Evolutionary conservation across 2,113 vertebrate species (phyloP).

Genomic region (Entelurus aequoreus): DNA sequence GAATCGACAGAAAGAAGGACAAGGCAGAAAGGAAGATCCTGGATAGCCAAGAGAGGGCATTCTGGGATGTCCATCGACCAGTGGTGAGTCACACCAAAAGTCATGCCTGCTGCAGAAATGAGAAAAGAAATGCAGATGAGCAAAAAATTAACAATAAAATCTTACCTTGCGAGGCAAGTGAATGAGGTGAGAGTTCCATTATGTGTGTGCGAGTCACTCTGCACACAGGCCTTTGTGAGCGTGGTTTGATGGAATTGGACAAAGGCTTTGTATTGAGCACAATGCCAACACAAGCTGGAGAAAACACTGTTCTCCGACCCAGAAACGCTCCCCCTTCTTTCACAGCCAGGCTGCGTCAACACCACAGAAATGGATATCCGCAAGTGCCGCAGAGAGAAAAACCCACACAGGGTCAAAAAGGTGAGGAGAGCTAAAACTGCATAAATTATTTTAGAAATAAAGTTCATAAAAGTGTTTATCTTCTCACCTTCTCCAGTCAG

Average conservation of each 20-base stretch:
- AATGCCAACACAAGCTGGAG: slow-evolving; percentile 20
- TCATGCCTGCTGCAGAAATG: not conserved
- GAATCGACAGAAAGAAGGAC: slow-evolving; percentile 95
- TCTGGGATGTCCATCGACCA: slow-evolving; percentile 96
- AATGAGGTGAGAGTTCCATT: slow-evolving; percentile 14
- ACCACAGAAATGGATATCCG: slow-evolving; percentile 98
- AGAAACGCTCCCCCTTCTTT: slow-evolving; percentile 35
- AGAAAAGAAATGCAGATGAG: not conserved
- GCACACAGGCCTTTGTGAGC: slow-evolving; percentile 11
- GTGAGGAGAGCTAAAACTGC: slow-evolving; percentile 51
- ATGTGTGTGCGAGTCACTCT: slow-evolving; percentile 26
- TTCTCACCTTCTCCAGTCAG: slow-evolving; percentile 71
- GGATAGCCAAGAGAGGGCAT: slow-evolving; percentile 95
- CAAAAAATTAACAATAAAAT: not conserved
- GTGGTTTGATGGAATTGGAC: slow-evolving; percentile 11
- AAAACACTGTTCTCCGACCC: slow-evolving; percentile 36
- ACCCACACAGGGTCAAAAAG: slow-evolving; percentile 95
- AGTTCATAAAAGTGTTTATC: not conserved
- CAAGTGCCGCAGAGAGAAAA: slow-evolving; percentile 92
- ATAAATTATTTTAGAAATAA: not conserved
- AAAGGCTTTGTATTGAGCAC: slow-evolving; percentile 10
- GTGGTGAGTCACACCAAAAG: slow-evolving; percentile 77
- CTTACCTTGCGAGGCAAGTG: no score
- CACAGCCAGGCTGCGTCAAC: slow-evolving; percentile 94
- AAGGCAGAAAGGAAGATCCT: slow-evolving; percentile 96